Base-by-base conservation (phyloP, 2,797 vertebrate genomes). In the Ispidina picta region DNA sequence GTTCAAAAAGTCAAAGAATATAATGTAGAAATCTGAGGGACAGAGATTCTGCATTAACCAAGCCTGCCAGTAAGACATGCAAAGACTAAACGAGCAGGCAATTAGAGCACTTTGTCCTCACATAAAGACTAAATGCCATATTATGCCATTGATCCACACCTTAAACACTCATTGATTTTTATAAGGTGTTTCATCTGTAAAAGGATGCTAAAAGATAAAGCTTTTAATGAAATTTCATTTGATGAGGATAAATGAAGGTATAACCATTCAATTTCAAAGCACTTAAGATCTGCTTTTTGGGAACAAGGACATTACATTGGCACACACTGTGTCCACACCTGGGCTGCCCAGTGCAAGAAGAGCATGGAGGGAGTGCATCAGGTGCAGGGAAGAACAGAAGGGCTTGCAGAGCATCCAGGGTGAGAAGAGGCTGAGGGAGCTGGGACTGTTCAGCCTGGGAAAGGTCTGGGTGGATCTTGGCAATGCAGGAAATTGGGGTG, bases 141-240 rank as follows among this genome's bases (percentile, higher is more conserved):
- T 77, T 91, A 75, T 31, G 44, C 46, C 55, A 81, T 78, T 83
- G 81, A 92, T 85, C 65, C 54, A 72, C 52, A 85, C 78, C 86
- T 86, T 91, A 90, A 94, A 90, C 22, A 49, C 15, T 73, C 51
- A 90, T 70, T 88, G 91, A 91, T 95, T 96, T 90, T 90, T 91
- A 66, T 72, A 59, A 75, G 83, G 65, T 46, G n/a, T 90, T 94
- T 90, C 35, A 74, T 88, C 51, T 4, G 8, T 88, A 60, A 91
- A 89, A 88, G 15, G 4, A 10, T 72, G 55, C 55, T 70, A 77
- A 93, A 89, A 85, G 12, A 69, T 64, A 69, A 1, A 88, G 39
- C 83, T 86, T 95, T 93, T 80, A 86, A 76, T 86, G 72, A 65
- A 91, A 91, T 88, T 79, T 88, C n/a, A 51, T 75, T 75, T 86